These are phyloP conservation scores for Sakesphorus luctuosus DNA, from an alignment of 2,113 vertebrate genomes.

Conservation along the genomic window DNA sequence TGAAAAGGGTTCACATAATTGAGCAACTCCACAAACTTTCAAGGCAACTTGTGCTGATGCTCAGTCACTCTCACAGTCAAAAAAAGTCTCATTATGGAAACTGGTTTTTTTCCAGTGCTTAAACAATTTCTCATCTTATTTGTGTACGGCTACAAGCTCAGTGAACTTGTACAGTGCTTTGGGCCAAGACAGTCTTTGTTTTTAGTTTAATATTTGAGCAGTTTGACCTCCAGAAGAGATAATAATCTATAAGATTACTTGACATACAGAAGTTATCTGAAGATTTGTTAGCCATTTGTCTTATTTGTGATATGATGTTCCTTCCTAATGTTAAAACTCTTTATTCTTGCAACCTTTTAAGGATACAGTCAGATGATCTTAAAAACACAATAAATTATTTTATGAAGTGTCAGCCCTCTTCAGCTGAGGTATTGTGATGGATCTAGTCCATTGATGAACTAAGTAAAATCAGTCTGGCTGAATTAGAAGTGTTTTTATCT, in stretches of 20 bases:
- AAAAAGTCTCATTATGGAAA: neutral
- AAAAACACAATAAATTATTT: neutral
- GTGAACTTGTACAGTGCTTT: neutral
- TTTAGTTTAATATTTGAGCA: neutral
- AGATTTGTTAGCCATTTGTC: neutral
- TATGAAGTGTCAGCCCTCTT: neutral
- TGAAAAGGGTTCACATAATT: neutral
- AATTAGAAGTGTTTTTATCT: neutral
- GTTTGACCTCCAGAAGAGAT: neutral
- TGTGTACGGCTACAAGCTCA: neutral
- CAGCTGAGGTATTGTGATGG: accelerated
- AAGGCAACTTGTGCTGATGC: neutral
- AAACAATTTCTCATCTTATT: neutral
- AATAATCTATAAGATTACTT: neutral
- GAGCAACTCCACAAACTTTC: neutral
- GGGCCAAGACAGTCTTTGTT: neutral
- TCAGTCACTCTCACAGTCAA: neutral
- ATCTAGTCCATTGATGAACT: neutral
- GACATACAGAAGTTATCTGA: neutral
- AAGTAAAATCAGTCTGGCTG: neutral
- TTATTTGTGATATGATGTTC: neutral
- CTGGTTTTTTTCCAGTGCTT: neutral
- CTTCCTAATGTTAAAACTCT: neutral
- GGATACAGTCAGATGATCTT: neutral
- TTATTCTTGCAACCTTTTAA: neutral